phyloP scores from a whole-genome alignment of 2,888 invertebrate species.

The Lasioglossum villosulum region DNA sequence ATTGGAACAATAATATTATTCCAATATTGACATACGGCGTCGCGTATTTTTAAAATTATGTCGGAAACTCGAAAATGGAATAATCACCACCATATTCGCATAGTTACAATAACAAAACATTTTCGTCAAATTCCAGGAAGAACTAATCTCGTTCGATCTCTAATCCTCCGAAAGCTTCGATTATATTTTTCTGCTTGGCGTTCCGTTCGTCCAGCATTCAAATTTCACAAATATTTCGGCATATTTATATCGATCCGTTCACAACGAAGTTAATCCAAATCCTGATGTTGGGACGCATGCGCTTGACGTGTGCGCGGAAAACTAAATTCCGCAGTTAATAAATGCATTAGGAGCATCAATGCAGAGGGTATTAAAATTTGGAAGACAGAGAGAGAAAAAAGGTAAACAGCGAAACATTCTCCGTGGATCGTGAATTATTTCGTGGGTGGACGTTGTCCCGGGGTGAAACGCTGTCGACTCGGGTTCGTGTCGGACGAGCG shows the following conservation, averaged over 20 bases:
- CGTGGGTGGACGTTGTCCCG: not conserved
- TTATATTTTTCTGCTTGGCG: not conserved
- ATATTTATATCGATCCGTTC: not conserved
- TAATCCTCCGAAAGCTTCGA: not conserved
- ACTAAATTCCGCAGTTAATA: constrained; percentile 22
- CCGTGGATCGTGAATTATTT: not conserved
- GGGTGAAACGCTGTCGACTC: not conserved
- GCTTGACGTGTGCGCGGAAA: not conserved
- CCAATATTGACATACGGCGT: not conserved
- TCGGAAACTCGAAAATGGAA: not conserved
- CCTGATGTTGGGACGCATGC: not conserved
- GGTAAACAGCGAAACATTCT: not conserved
- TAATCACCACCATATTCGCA: not conserved
- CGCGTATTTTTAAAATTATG: not conserved
- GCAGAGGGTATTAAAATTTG: not conserved
- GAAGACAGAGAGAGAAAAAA: not conserved
- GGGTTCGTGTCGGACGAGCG: not conserved
- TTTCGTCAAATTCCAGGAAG: not conserved
- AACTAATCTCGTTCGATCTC: not conserved
- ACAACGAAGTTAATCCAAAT: constrained; percentile 5
- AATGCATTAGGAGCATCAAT: not conserved
- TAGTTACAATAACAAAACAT: not conserved
- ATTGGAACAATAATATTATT: not conserved
- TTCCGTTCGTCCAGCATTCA: not conserved
- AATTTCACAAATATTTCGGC: not conserved